Conservation (phyloP, 2,113 vertebrate genomes). For the Proteles cristata region DNA sequence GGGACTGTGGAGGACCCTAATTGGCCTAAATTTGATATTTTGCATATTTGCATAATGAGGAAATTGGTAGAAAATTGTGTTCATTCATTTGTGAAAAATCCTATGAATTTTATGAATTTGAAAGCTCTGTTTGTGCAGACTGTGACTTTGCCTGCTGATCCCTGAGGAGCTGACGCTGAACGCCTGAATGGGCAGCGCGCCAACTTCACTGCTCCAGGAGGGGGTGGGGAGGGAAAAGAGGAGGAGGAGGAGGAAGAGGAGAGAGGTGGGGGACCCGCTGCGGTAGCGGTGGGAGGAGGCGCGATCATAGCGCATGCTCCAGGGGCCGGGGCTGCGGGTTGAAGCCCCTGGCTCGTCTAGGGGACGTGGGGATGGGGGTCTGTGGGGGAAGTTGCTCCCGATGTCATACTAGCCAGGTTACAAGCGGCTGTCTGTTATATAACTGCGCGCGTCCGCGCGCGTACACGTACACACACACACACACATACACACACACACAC, state of each 20-base stretch:
- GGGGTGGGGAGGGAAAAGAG: constrained; percentile 50
- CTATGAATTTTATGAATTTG: constrained; percentile 99
- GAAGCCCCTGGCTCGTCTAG: neutral
- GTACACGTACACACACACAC: neutral
- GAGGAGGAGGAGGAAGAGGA: constrained; percentile 34
- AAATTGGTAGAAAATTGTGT: constrained; percentile 99
- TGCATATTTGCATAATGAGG: constrained; percentile 99
- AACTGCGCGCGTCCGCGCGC: neutral
- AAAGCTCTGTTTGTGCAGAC: constrained; percentile 98
- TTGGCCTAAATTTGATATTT: constrained; percentile 99
- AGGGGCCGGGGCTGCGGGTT: rapidly evolving
- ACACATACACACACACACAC: neutral
- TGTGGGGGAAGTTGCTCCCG: too few species aligned
- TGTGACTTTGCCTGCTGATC: constrained; percentile 98
- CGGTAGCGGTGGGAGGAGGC: neutral
- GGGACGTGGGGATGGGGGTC: neutral
- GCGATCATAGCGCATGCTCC: neutral
- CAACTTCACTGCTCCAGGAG: constrained; percentile 86
- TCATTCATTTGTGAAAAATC: constrained; percentile 99
- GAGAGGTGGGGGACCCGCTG: neutral
- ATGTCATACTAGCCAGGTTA: neutral
- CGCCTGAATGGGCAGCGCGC: constrained; percentile 90
- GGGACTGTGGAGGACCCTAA: constrained; percentile 98
- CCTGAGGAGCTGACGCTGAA: constrained; percentile 92
- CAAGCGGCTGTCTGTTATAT: neutral